phyloP scores from a whole-genome alignment of 1,140 invertebrate genomes.

The Drosophila navojoa region DNA sequence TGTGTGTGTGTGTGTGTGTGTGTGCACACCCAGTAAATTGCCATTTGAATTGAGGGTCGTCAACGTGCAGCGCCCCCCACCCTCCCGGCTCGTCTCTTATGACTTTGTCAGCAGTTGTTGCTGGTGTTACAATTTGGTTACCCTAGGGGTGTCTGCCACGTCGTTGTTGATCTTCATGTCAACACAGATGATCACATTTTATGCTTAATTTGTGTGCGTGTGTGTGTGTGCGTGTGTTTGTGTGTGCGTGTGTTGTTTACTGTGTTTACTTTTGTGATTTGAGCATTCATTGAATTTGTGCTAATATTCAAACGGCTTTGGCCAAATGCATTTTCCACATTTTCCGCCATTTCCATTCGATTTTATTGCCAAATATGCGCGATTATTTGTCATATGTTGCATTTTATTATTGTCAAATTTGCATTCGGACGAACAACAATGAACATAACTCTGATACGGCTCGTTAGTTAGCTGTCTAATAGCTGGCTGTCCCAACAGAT shows the following conservation, averaged over 20 bases:
- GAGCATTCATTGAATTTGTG: constrained; percentile 25
- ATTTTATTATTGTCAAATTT: constrained; percentile 80
- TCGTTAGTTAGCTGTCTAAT: constrained; percentile 70
- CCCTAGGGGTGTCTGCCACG: constrained; percentile 32
- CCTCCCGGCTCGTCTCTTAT: constrained; percentile 8
- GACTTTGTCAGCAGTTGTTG: constrained; percentile 47
- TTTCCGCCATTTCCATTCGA: constrained; percentile 58
- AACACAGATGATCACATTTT: constrained; percentile 84
- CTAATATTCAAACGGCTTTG: constrained; percentile 39
- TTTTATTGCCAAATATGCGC: constrained; percentile 80
- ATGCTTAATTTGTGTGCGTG: constrained; percentile 66
- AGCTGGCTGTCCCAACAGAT: constrained; percentile 36
- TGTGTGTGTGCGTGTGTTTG: constrained; percentile 16
- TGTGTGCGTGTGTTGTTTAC: constrained; percentile 35
- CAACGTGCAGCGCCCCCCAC: neutral
- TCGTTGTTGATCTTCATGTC: constrained; percentile 82
- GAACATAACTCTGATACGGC: constrained; percentile 36
- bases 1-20: constrained; percentile 25
- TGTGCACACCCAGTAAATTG: constrained; percentile 66
- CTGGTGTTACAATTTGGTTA: constrained; percentile 77
- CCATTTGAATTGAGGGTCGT: constrained; percentile 71
- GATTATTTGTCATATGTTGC: constrained; percentile 80
- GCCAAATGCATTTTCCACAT: constrained; percentile 44
- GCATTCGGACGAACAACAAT: constrained; percentile 57
- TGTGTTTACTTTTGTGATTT: constrained; percentile 74